Conservation (phyloP, 2,113 vertebrate genomes). For the Alexandromys fortis region DNA sequence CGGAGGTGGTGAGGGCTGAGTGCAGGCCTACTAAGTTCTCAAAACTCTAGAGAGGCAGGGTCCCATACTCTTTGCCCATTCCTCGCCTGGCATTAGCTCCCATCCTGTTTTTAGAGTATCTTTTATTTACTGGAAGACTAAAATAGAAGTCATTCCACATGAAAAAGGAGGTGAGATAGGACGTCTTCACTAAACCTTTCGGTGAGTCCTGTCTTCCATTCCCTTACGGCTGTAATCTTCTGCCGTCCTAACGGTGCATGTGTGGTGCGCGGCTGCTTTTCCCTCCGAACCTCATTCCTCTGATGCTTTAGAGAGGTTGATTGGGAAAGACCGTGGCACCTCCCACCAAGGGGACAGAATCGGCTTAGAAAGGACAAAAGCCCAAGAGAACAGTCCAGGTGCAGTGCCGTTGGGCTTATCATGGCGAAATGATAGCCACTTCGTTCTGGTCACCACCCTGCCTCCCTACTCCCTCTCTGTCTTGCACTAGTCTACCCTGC, state of each 20-base stretch:
- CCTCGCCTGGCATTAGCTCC: neutral
- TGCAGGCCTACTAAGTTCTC: neutral
- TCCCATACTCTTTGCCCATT: neutral
- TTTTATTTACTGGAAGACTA: conserved; percentile 26
- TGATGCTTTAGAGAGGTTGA: neutral
- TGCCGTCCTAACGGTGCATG: neutral
- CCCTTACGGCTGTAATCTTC: neutral
- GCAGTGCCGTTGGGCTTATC: neutral
- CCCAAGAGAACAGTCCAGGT: neutral
- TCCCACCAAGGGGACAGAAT: neutral
- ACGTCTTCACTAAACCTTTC: neutral
- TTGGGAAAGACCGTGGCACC: neutral
- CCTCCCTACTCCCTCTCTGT: no score
- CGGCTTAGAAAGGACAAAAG: neutral
- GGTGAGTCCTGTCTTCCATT: neutral
- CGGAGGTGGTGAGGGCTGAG: neutral
- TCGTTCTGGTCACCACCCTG: neutral
- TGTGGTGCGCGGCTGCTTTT: neutral
- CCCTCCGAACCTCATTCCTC: neutral
- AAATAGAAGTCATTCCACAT: neutral
- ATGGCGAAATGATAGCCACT: neutral
- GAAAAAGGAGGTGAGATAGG: neutral
- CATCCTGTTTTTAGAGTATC: neutral
- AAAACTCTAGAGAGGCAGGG: neutral
- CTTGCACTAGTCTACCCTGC: neutral